Percentiles rank a stretch among this genome's conserved stretches.
Conservation (phyloP, 2,113 vertebrate genomes). For the Cinclus cinclus region DNA sequence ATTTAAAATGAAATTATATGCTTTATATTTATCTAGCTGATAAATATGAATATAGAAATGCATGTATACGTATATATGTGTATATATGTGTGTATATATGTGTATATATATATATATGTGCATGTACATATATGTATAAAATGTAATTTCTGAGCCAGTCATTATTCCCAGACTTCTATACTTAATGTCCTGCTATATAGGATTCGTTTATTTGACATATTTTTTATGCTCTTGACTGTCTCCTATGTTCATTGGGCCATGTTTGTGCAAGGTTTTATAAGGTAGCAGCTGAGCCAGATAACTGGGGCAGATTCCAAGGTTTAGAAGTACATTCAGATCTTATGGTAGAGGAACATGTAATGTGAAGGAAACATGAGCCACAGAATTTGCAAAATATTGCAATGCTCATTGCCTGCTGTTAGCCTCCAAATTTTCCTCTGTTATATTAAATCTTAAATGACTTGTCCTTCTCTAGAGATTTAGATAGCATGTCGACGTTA, state of each 20-base stretch:
- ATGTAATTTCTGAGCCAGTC: background rate
- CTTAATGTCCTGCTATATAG: background rate
- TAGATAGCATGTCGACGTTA: background rate
- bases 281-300: background rate
- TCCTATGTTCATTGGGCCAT: background rate
- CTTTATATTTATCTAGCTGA: background rate
- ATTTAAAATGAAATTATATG: background rate
- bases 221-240: background rate
- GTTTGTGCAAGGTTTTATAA: background rate
- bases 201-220: background rate
- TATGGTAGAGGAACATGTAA: background rate
- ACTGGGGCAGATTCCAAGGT: background rate
- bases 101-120: rapidly evolving
- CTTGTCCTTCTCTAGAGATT: background rate
- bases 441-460: background rate
- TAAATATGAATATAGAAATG: background rate
- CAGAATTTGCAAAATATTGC: background rate
- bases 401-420: background rate
- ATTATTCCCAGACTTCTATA: background rate
- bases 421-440: background rate
- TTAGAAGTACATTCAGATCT: background rate
- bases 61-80: rapidly evolving
- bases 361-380: background rate
- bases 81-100: rapidly evolving
- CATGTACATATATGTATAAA: background rate